Evolutionary conservation across 2,113 vertebrate genomes (phyloP), one percentile per base, ranked within the genome.

Genomic region (Syrmaticus mikado): DNA sequence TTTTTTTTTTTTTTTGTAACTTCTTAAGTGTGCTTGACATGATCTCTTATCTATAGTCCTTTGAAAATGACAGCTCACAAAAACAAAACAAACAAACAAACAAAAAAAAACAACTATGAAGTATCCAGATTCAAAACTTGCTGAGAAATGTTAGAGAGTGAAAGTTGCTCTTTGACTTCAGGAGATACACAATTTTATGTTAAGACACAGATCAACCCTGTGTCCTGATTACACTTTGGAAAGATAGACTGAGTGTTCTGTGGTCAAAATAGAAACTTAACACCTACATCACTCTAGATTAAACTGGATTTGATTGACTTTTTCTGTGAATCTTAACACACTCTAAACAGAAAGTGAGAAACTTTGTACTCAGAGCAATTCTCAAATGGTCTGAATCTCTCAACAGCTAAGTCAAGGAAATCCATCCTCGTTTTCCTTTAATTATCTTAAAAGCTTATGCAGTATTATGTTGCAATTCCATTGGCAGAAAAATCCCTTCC

Each of bases 51-150:
- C n/a, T 70, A 3, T 3, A 25, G 13, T 48, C 61, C 24, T 84
- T 82, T 65, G 70, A 19, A 94, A 95, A 71, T 48, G 70, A 62
- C 64, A 83, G 46, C 58, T 95, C 17, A 10, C 28, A 91, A 34
- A 43, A 43, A 17, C 14, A 41, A 41, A 41, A 15, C 41, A 41
- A 41, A 41, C 41, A 43, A 43, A 41, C 41, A 41, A 41, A 41
- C 41, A n/a, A 41, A 41, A 43, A 16, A 43, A 43, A 15, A 43
- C 41, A 27, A 46, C 30, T 81, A 81, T 61, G 48, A 94, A 62
- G 45, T 52, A 70, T 43, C 94, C 38, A 45, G 30, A 62, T 48
- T 95, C 41, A 90, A 85, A 85, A 62, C 4, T 38, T 92, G 28
- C 18, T 46, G 38, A 67, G 43, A 76, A 88, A 73, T 82, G 53